These are phyloP conservation scores for Zenarchopterus dispar DNA, from an alignment of 2,797 vertebrate genomes.

Conservation along the genomic window DNA sequence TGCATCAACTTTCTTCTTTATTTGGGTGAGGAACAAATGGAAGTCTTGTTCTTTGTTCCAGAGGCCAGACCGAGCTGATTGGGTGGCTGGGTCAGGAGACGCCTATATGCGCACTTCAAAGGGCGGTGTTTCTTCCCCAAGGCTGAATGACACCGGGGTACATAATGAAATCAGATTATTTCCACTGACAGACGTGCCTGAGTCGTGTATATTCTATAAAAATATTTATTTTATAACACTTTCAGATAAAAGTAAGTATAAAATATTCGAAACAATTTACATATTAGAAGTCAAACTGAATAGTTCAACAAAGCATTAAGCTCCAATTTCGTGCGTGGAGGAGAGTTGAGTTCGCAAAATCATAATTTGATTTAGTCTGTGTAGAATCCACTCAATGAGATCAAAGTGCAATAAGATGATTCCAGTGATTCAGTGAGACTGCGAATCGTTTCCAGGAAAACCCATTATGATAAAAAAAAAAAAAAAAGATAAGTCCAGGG, in stretches of 20 bases:
- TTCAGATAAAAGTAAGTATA: slow-evolving; percentile 47
- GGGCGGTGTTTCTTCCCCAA: slow-evolving; percentile 46
- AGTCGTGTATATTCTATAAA: slow-evolving; percentile 35
- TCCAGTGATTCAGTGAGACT: neutral
- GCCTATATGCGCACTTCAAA: slow-evolving; percentile 83
- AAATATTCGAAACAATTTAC: slow-evolving; percentile 35
- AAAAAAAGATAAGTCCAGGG: neutral
- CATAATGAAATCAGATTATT: slow-evolving; percentile 3
- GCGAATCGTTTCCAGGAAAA: neutral
- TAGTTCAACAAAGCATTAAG: slow-evolving; percentile 8
- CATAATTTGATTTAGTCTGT: neutral
- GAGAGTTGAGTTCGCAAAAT: slow-evolving; percentile 3
- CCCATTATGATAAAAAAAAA: neutral
- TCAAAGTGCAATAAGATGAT: slow-evolving; percentile 64
- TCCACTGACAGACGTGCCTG: slow-evolving; percentile 10
- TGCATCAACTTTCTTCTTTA: slow-evolving; percentile 59
- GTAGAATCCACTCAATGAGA: slow-evolving; percentile 13
- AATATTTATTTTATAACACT: slow-evolving; percentile 75
- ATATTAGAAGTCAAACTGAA: slow-evolving; percentile 24
- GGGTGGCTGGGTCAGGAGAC: slow-evolving; percentile 73
- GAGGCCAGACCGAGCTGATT: slow-evolving; percentile 63
- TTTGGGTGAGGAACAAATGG: slow-evolving; percentile 61
- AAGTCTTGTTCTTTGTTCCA: slow-evolving; percentile 61
- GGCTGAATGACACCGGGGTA: slow-evolving; percentile 39
- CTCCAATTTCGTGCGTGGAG: neutral